A percentile compares a stretch with the other conserved stretches of the same genome.
These are phyloP conservation scores for Maniola jurtina DNA, from an alignment of 1,140 invertebrate species.

Conservation along the genomic window DNA sequence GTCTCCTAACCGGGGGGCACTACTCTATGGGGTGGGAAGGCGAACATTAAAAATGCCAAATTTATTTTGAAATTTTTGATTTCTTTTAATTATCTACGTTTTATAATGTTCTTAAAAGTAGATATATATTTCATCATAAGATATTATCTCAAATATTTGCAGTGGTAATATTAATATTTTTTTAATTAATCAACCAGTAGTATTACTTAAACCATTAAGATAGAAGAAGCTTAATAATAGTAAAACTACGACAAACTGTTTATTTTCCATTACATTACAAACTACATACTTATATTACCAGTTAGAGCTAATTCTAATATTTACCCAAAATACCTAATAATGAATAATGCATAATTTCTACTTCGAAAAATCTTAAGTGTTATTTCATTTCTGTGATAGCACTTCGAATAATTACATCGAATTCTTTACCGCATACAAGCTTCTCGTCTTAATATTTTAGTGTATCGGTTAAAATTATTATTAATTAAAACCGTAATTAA, in stretches of 20 bases:
- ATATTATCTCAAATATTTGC: conserved; percentile 80
- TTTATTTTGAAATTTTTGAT: conserved; percentile 77
- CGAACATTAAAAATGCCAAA: conserved; percentile 77
- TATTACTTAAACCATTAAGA: conserved; percentile 79
- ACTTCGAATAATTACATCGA: conserved; percentile 68
- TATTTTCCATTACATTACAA: conserved; percentile 76
- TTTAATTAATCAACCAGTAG: conserved; percentile 78
- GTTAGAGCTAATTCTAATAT: conserved; percentile 77
- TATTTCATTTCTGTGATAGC: conserved; percentile 64
- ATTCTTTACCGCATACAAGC: conserved; percentile 67
- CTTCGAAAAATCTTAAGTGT: conserved; percentile 72
- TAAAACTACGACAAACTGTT: conserved; percentile 77
- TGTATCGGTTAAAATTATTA: conserved; percentile 78
- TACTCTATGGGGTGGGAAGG: conserved; percentile 48
- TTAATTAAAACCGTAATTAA: conserved; percentile 80
- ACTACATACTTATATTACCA: conserved; percentile 77
- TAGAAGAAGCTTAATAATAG: conserved; percentile 80
- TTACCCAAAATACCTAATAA: conserved; percentile 79
- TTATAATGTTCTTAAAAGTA: conserved; percentile 80
- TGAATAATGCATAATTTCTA: conserved; percentile 78
- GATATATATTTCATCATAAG: conserved; percentile 80
- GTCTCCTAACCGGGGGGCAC: conserved; percentile 20
- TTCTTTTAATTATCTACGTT: conserved; percentile 80
- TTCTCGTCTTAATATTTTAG: conserved; percentile 71
- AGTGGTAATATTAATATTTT: conserved; percentile 79